Conservation (phyloP, 2,888 invertebrate species). For the Drosophila peninsularis region DNA sequence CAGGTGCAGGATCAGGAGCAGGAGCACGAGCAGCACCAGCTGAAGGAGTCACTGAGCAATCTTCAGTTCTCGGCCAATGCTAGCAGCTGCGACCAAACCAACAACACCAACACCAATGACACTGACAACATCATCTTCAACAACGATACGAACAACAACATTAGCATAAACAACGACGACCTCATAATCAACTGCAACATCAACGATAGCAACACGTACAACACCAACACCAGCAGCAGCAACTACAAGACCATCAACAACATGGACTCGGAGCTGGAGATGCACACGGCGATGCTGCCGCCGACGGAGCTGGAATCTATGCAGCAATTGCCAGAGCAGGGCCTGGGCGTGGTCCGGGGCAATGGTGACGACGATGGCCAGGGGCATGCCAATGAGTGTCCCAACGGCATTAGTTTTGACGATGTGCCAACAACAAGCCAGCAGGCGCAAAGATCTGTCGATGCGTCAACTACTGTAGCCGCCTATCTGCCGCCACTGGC, state of each 20-base stretch:
- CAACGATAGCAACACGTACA: neutral
- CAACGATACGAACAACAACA: neutral
- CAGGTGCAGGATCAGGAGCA: too few relatives aligned
- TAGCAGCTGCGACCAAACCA: neutral
- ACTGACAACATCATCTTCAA: neutral
- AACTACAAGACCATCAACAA: neutral
- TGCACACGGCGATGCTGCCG: conserved; percentile 33
- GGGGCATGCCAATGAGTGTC: conserved; percentile 4
- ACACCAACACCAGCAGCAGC: neutral
- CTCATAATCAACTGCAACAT: neutral
- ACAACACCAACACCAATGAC: neutral
- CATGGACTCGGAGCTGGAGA: conserved; percentile 32
- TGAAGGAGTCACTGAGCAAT: neutral
- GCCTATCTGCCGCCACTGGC: conserved; percentile 2
- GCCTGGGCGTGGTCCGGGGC: too few relatives aligned
- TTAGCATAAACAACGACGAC: neutral
- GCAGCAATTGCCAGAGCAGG: too few relatives aligned
- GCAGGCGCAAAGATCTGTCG: neutral
- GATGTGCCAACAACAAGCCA: conserved; percentile 47
- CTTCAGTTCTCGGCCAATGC: neutral
- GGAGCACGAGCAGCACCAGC: neutral
- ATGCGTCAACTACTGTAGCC: neutral
- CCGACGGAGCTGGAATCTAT: conserved; percentile 1
- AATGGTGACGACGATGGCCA: neutral
- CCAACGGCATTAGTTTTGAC: neutral